Percentiles rank a stretch among this genome's conserved stretches.
These are phyloP conservation scores for Ornithoptera priamus DNA, from an alignment of 2,888 invertebrate genomes.

Conservation along the genomic window DNA sequence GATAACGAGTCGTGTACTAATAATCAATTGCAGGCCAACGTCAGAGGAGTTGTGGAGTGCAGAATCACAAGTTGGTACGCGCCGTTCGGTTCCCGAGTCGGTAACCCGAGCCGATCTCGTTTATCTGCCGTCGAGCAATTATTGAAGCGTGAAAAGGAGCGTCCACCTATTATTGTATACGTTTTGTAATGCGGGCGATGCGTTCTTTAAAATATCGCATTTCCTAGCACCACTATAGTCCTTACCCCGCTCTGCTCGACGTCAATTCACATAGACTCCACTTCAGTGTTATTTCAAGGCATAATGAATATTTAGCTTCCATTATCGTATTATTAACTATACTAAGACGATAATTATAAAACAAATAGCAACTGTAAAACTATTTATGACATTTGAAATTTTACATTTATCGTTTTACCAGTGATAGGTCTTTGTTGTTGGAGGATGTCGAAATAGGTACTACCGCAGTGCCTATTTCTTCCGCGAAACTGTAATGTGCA, in stretches of 20 bases:
- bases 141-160: constrained; percentile 81
- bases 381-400: too few relatives aligned
- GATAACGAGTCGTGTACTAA: not conserved
- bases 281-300: not conserved
- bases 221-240: constrained; percentile 54
- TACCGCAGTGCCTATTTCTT: too few relatives aligned
- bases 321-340: too few relatives aligned
- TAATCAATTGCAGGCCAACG: constrained; percentile 24
- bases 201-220: constrained; percentile 75
- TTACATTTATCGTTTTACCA: too few relatives aligned
- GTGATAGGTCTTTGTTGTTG: too few relatives aligned
- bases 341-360: too few relatives aligned
- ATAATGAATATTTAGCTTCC: too few relatives aligned
- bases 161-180: constrained; percentile 78
- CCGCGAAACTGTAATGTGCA: too few relatives aligned
- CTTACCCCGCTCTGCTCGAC: constrained; percentile 23
- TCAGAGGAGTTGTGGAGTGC: constrained; percentile 62
- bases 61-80: constrained; percentile 46
- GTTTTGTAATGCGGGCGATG: constrained; percentile 77
- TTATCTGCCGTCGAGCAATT: constrained; percentile 80
- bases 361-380: too few relatives aligned
- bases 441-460: too few relatives aligned
- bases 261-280: constrained; percentile 14
- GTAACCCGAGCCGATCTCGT: constrained; percentile 72
- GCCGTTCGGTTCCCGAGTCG: constrained; percentile 55